Base-by-base conservation (phyloP, 2,797 vertebrate species). In the Ictinia mississippiensis region DNA sequence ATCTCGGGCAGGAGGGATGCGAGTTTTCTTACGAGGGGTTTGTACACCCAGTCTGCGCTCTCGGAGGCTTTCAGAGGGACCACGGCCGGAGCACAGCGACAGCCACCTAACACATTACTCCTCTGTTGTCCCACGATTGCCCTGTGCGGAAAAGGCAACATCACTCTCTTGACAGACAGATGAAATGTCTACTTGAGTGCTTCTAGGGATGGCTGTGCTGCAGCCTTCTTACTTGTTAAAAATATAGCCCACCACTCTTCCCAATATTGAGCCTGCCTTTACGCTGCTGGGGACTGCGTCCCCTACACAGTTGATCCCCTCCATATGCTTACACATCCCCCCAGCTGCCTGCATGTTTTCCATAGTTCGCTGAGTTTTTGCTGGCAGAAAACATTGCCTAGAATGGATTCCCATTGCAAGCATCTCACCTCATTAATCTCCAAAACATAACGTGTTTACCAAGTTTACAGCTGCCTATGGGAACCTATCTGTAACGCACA, bases 371-470 rank as follows among this genome's bases (percentile, higher is more conserved):
- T 66, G 79, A n/a, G 49, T 7, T 59, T 80, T 81, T 61, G 12
- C 58, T 74, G 52, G 23, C 38, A 49, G 82, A 78, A 83, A 80
- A 19, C 0, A 1, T 42, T 75, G 25, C 63, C 35, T 63, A 23
- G 65, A 89, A 63, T 9, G 33, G 12, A 29, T 82, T 96, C 70
- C 83, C 23, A 10, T 1, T 59, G 74, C 53, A 85, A 90, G 29
- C 63, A 93, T 80, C 45, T 91, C 87, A 92, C 61, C 58, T 93
- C 52, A 59, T 22, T 85, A 84, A 62, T 94, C 72, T 79, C 78
- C 42, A 74, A 87, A 93, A 45, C 28, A 28, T 58, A 85, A 82
- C 10, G 49, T 9, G 0, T 90, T 95, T 93, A 45, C 17, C 45
- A 50, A 87, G 53, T 67, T 83, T 92, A 78, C 55, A 62, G 33